A percentile compares a stretch with the other conserved stretches of the same genome.
phyloP scores from a whole-genome alignment of 2,113 vertebrate species.

The Zingel zingel region DNA sequence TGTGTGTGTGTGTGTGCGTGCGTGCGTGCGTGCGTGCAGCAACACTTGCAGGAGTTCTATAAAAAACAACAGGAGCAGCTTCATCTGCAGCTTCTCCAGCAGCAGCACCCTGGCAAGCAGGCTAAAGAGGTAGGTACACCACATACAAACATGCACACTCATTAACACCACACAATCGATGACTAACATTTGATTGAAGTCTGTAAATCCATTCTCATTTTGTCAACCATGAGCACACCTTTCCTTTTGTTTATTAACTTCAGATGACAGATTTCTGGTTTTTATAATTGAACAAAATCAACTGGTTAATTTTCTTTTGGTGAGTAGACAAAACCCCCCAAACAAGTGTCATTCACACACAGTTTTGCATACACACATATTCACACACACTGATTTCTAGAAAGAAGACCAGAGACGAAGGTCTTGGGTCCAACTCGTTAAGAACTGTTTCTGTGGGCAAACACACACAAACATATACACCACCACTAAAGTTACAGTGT shows the following conservation, averaged over 20 bases:
- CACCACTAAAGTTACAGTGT: constrained; percentile 87
- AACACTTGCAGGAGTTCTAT: constrained; percentile 99
- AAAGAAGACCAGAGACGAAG: constrained; percentile 37
- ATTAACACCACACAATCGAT: neutral
- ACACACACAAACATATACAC: constrained; percentile 45
- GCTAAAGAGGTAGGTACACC: constrained; percentile 91
- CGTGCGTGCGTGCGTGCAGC: constrained; percentile 88
- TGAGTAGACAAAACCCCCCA: neutral
- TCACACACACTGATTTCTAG: constrained; percentile 40
- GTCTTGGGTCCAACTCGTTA: constrained; percentile 46
- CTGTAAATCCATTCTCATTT: neutral
- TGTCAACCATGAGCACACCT: neutral
- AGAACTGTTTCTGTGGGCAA: constrained; percentile 47
- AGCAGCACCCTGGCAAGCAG: constrained; percentile 97
- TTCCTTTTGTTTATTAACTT: neutral
- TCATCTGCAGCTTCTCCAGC: constrained; percentile 99
- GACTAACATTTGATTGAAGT: neutral
- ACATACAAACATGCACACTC: neutral
- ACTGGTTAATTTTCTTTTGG: neutral
- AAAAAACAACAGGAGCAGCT: constrained; percentile 99
- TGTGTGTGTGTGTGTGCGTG: constrained; percentile 47
- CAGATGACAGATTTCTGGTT: neutral
- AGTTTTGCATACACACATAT: neutral
- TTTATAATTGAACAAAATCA: neutral
- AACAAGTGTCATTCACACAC: neutral